Base-by-base conservation (phyloP, 2,888 invertebrate species). In the Caenorhabditis sp. region DNA sequence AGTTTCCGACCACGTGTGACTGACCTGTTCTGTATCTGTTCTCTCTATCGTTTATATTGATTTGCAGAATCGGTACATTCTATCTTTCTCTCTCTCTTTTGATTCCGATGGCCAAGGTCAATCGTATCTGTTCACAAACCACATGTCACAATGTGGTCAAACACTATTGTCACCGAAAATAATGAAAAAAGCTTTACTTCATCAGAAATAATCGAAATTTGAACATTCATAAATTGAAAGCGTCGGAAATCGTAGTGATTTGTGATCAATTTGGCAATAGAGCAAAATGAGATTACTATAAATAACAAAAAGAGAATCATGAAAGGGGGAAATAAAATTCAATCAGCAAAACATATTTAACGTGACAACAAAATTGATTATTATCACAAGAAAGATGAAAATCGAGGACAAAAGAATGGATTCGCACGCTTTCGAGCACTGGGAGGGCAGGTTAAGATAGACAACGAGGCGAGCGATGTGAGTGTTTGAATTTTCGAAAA, bases 341-440 rank as follows among this genome's bases (percentile, higher is more conserved):
- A 41, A 27, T 56, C 8, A 15, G 20, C 39, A 39, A 39, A 41
- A 15, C n/a, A n/a, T n/a, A n/a, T n/a, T n/a, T n/a, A n/a, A n/a
- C n/a, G n/a, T 5, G 7, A 41, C 35, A 5, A 5, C 46, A 61
- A 22, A 52, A 37, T 15, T 43, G 5, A 39, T 13, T 0, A 43
- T 52, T 65, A 65, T 65, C 63, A 65, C 63, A 65, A 55, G 30
- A 52, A 52, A 52, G 20, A 55, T 7, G n/a, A n/a, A n/a, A n/a
- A n/a, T n/a, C n/a, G n/a, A 32, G 9, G 15, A 56, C 13, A 46
- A 22, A 24, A 45, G 39, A 39, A 27, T 6, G 26, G 15, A 53
- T 8, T 39, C 41, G 48, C 39, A 50, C 50, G 62, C 62, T 30
- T 50, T 41, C 20, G 50, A 17, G 41, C 65, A 68, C 68, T 37